Evolutionary conservation across 2,888 invertebrate genomes (phyloP).

Genomic region (Sialis lutaria): DNA sequence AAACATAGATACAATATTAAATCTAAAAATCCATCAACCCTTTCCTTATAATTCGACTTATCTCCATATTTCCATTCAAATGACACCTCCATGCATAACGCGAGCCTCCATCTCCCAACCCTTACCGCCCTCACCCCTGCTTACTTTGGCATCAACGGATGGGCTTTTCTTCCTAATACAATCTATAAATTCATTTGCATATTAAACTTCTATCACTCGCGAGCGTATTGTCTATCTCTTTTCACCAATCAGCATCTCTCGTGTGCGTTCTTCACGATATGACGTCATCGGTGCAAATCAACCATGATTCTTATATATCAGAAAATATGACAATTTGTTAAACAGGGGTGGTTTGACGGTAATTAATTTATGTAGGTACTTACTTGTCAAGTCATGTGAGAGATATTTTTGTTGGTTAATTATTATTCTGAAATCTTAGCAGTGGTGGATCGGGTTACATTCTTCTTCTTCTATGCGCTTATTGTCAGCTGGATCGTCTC

Average conservation of each 20-base stretch:
- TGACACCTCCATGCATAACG: background rate
- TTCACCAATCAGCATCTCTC: background rate
- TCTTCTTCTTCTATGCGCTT: too few species aligned
- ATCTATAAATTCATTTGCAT: conserved; percentile 4
- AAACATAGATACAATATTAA: too few species aligned
- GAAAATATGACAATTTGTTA: too few species aligned
- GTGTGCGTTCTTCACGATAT: background rate
- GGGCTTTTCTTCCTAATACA: background rate
- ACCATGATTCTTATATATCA: background rate
- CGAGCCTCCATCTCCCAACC: background rate
- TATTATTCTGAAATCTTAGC: too few species aligned
- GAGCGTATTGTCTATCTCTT: background rate
- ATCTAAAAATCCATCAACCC: too few species aligned
- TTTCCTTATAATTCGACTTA: background rate
- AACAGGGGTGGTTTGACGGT: too few species aligned
- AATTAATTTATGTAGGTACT: too few species aligned
- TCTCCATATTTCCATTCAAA: background rate
- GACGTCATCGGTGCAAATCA: background rate
- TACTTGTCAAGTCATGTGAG: too few species aligned
- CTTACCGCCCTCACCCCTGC: background rate
- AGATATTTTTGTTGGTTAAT: too few species aligned
- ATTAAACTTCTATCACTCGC: background rate
- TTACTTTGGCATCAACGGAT: background rate
- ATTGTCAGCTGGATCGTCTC: too few species aligned
- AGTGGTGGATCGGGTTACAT: too few species aligned